Conservation (phyloP, 2,888 invertebrate genomes). For the Girardia tigrina region DNA sequence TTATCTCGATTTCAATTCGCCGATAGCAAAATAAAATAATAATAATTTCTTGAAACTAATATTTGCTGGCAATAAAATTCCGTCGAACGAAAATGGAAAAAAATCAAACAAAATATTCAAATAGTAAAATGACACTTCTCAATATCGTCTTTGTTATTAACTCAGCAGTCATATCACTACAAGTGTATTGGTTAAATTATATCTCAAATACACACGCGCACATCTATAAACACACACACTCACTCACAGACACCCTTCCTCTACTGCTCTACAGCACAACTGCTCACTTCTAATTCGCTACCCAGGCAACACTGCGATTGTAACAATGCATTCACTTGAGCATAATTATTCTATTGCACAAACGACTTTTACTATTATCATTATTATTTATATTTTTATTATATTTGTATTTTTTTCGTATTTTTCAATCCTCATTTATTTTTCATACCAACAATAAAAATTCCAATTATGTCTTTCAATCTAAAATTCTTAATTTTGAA, state of each 20-base stretch:
- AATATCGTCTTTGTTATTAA: conserved; percentile 23
- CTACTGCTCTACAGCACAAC: background rate
- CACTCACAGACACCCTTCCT: background rate
- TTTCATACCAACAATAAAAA: too few species aligned
- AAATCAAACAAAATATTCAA: background rate
- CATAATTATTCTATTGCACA: background rate
- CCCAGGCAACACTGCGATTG: background rate
- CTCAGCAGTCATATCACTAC: conserved; percentile 23
- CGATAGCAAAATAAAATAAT: background rate
- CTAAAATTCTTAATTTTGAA: too few species aligned
- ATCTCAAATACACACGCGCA: too few species aligned
- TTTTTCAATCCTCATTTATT: too few species aligned
- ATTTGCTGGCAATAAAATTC: background rate
- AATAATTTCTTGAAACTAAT: background rate
- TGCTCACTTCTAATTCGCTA: conserved; percentile 17
- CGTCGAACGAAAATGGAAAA: background rate
- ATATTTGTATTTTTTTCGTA: too few species aligned
- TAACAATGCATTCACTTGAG: conserved; percentile 13
- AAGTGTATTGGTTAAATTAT: conserved; percentile 23
- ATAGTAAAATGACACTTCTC: conserved; percentile 20
- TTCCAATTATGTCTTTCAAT: too few species aligned
- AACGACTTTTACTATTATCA: too few species aligned
- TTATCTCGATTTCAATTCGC: background rate
- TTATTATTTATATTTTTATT: too few species aligned
- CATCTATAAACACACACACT: conserved; percentile 17